Evolutionary conservation across 2,797 vertebrate genomes (phyloP).

Genomic region (Myotis pilosus): DNA sequence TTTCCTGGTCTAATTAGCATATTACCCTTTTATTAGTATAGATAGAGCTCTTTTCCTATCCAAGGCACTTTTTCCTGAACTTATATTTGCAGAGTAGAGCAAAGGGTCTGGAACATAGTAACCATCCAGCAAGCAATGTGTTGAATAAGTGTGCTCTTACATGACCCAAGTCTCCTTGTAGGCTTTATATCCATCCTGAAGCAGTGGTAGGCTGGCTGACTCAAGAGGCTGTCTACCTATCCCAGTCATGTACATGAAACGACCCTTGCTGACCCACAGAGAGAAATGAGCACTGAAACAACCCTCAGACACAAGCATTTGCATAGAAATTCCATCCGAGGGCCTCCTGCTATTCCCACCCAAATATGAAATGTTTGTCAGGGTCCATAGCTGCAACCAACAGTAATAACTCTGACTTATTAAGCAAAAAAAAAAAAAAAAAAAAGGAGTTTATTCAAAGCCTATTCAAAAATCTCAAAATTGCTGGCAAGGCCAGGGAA

Average conservation of each 20-base stretch:
- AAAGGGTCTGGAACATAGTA: background rate
- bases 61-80: background rate
- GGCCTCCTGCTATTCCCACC: background rate
- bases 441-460: slow-evolving; percentile 35
- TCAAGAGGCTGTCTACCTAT: background rate
- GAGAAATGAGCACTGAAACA: background rate
- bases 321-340: background rate
- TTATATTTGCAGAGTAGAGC: background rate
- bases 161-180: background rate
- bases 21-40: too few species aligned
- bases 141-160: background rate
- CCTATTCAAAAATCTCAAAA: slow-evolving; percentile 52
- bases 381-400: background rate
- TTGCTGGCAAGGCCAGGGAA: background rate
- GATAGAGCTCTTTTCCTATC: background rate
- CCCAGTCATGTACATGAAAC: background rate
- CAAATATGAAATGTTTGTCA: background rate
- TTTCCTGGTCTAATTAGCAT: too few species aligned
- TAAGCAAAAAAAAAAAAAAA: background rate
- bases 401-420: background rate
- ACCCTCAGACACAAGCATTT: background rate
- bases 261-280: background rate
- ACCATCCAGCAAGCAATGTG: background rate
- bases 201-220: background rate
- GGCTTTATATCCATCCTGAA: background rate